Conservation (phyloP, 1,140 invertebrate species). For the Berghia stephanieae region DNA sequence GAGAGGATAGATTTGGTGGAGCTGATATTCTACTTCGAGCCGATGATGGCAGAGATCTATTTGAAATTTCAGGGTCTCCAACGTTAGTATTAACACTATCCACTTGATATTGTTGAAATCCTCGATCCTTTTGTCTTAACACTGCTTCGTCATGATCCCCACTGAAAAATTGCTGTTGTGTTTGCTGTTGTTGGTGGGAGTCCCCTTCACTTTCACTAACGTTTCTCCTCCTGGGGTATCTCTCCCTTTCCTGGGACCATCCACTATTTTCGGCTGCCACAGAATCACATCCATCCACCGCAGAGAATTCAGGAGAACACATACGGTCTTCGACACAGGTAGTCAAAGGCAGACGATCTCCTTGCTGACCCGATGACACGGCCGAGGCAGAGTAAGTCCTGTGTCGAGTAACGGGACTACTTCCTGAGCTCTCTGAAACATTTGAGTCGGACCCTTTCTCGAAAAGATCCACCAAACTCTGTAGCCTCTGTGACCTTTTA, state of each 20-base stretch:
- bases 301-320: constrained; percentile 14
- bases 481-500: constrained; percentile 52
- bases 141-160: no score
- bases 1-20: no score
- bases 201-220: constrained; percentile 4
- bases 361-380: neutral
- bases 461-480: constrained; percentile 56
- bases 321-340: constrained; percentile 32
- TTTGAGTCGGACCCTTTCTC: constrained; percentile 44
- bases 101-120: no score
- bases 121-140: no score
- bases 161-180: no score
- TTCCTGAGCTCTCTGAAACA: constrained; percentile 33
- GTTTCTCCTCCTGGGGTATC: neutral
- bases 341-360: constrained; percentile 14
- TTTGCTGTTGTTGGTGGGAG: constrained; percentile 24
- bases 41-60: no score
- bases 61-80: no score
- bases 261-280: neutral
- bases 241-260: constrained; percentile 30
- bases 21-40: no score
- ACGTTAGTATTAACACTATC: no score
- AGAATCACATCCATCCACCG: neutral
- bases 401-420: constrained; percentile 25
- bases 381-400: constrained; percentile 27